Evolutionary conservation across 2,888 invertebrate species (phyloP), one percentile per base, ranked within the genome.

Genomic region (Willowsia nigromaculata): DNA sequence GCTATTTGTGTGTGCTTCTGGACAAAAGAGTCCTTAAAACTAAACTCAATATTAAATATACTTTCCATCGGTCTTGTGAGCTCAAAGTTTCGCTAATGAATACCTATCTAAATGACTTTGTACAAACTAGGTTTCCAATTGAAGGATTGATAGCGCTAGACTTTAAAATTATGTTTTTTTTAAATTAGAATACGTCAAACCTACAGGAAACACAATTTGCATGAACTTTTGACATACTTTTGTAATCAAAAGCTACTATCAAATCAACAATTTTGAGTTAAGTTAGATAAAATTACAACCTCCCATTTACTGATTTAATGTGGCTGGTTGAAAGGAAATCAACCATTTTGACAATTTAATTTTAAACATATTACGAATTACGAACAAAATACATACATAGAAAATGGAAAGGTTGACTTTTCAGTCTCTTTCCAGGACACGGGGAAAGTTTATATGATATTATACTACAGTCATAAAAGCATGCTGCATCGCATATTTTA

Each of bases 181-280:
- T 22, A 7, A 11, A 53, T 53, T 18, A 18, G 6, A n/a, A 18
- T 53, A 43, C 11, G 53, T 53, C 18, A 53, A 18, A 22, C 11
- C 43, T 6, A 9, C 40, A 27, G 30, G 62, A 11, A 4, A 30
- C 33, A 13, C 40, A 68, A n/a, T 22, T 22, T 68, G 37, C 15
- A 27, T 40, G 40, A 22, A 68, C 68, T 68, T 37, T 68, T 68
- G 68, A 40, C 68, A 68, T 68, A 68, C 68, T 68, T 68, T 68
- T 37, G 13, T 40, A 40, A 68, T 68, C 68, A 40, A 27, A n/a
- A 6, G 13, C 68, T 40, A 40, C 40, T 11, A 68, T 68, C 68
- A 37, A 68, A 40, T 37, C 40, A 11, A 68, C 33, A 22, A 40
- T 40, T 68, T 40, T 11, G 40, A 22, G n/a, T 68, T 68, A 7